Base-by-base conservation (phyloP, 2,797 vertebrate species). In the Sebastiscus tertius region DNA sequence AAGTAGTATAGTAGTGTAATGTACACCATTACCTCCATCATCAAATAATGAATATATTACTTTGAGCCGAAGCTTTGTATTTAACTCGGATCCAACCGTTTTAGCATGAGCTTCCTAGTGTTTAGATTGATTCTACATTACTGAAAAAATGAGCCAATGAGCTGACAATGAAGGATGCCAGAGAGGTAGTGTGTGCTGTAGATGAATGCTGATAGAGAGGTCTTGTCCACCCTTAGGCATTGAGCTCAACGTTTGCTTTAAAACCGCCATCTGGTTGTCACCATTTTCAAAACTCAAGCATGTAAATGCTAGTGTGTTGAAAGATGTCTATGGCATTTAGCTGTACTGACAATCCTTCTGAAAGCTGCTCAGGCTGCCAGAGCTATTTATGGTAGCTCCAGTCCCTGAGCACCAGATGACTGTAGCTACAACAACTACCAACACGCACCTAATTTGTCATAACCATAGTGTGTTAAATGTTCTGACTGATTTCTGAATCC, bases 241-340 rank as follows among this genome's bases (percentile, higher is more conserved):
- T 14, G 33, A 83, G 86, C 76, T 81, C 82, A 77, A 54, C 24
- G 61, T 88, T 72, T 85, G 75, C 65, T 69, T 68, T 85, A 86
- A 88, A 89, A 82, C 64, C 4, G n/a, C 86, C 84, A 89, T 89
- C 91, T 91, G 86, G 71, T 82, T 84, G 76, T 89, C 89, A 88
- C 64, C 59, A 8, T 33, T 82, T 73, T 76, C 52, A 66, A 80
- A 84, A 70, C 61, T n/a, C 36, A 52, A 54, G 65, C 70, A 79
- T 88, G 81, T 83, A 67, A 86, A 84, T 29, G 65, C 55, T 63
- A 11, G 64, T 42, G 58, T 62, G 61, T 65, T 58, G 66, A 90
- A 76, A 73, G 74, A 88, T 61, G 68, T 79, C n/a, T 67, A 24
- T 26, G 52, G 58, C 75, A 81, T 87, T 80, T 68, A 67, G 72